Conservation (phyloP, 2,888 invertebrate genomes). For the Aplocera efformata region DNA sequence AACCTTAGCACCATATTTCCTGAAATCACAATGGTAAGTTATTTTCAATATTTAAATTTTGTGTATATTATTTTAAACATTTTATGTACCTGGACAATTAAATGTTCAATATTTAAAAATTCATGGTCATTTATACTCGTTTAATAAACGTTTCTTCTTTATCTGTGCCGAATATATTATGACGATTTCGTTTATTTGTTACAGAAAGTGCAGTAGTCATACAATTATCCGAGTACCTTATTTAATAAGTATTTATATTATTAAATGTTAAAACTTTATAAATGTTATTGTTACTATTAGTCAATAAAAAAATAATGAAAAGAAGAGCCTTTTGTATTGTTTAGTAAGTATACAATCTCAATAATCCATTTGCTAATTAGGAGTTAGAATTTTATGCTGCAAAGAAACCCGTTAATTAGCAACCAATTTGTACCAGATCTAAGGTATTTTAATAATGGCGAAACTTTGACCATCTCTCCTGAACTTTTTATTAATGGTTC, state of each 20-base stretch:
- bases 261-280: too few relatives aligned
- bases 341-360: too few relatives aligned
- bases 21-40: constrained; percentile 85
- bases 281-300: too few relatives aligned
- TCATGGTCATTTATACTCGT: too few relatives aligned
- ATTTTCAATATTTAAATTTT: background rate
- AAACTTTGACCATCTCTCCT: constrained; percentile 22
- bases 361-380: too few relatives aligned
- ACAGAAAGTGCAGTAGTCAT: constrained; percentile 70
- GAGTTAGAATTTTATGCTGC: too few relatives aligned
- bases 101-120: too few relatives aligned
- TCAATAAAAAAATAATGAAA: too few relatives aligned
- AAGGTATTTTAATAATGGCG: constrained; percentile 9
- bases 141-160: too few relatives aligned
- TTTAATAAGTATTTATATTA: background rate
- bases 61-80: too few relatives aligned
- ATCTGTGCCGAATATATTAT: background rate
- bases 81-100: too few relatives aligned
- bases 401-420: background rate
- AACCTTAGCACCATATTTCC: constrained; percentile 92
- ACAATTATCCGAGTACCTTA: background rate
- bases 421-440: constrained; percentile 11
- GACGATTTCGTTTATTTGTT: constrained; percentile 37
- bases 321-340: too few relatives aligned
- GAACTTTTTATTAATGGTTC: constrained; percentile 42